phyloP scores from a whole-genome alignment of 2,113 vertebrate species.

The Pica pica region DNA sequence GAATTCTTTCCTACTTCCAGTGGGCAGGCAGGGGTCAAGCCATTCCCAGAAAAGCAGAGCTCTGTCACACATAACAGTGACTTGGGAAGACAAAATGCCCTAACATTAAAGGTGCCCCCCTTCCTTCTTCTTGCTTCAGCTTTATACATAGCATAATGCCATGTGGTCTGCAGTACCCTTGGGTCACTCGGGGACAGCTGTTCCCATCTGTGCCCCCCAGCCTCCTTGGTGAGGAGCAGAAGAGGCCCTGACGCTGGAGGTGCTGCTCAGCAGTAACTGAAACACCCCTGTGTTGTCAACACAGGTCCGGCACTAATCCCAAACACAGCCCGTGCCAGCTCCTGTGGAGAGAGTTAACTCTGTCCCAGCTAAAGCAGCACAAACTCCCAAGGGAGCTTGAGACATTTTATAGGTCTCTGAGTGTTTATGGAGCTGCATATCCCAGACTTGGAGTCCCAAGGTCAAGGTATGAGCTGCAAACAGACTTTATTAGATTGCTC shows the following conservation, averaged over 20 bases:
- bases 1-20: not conserved
- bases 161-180: fast-evolving
- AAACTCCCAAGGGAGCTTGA: fast-evolving
- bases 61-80: fast-evolving
- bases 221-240: not conserved
- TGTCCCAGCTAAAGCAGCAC: not conserved
- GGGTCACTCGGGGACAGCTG: not conserved
- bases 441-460: not conserved
- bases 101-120: not conserved
- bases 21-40: not conserved
- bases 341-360: no score
- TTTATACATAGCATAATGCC: fast-evolving
- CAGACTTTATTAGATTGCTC: not conserved
- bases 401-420: not conserved
- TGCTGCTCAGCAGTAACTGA: not conserved
- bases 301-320: not conserved
- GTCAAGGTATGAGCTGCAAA: not conserved
- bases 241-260: not conserved
- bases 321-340: not conserved
- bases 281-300: not conserved
- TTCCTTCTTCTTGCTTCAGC: not conserved
- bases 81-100: not conserved
- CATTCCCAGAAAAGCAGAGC: not conserved
- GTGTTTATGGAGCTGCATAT: not conserved
- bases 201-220: not conserved